Evolutionary conservation across 2,113 vertebrate species (phyloP).

Genomic region (Psittacara wagleri): DNA sequence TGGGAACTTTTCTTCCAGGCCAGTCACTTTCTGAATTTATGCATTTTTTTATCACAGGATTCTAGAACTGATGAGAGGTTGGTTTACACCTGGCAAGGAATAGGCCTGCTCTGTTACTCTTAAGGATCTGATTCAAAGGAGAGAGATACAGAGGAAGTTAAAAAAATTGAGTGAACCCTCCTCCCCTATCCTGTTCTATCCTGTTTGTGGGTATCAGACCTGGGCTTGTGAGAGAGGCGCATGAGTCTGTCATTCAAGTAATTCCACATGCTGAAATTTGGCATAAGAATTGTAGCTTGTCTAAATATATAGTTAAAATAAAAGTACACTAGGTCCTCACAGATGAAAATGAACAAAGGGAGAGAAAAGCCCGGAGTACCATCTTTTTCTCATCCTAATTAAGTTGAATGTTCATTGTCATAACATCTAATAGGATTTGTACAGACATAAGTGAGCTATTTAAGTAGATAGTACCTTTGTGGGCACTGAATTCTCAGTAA

Average conservation of each 20-base stretch:
- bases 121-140: background rate
- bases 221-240: background rate
- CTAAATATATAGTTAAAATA: background rate
- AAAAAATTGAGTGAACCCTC: background rate
- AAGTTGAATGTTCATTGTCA: background rate
- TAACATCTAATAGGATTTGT: background rate
- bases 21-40: background rate
- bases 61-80: background rate
- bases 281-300: background rate
- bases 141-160: background rate
- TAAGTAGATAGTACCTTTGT: background rate
- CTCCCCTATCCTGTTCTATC: background rate
- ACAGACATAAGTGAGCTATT: background rate
- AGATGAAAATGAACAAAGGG: background rate
- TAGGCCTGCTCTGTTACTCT: background rate
- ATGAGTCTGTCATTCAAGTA: background rate
- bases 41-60: background rate
- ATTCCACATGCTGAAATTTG: background rate
- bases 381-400: background rate
- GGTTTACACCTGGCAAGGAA: background rate
- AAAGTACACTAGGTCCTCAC: background rate
- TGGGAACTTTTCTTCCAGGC: background rate
- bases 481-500: background rate
- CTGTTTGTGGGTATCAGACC: background rate
- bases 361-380: background rate